phyloP scores from a whole-genome alignment of 2,113 vertebrate genomes.

The Sakesphorus luctuosus region DNA sequence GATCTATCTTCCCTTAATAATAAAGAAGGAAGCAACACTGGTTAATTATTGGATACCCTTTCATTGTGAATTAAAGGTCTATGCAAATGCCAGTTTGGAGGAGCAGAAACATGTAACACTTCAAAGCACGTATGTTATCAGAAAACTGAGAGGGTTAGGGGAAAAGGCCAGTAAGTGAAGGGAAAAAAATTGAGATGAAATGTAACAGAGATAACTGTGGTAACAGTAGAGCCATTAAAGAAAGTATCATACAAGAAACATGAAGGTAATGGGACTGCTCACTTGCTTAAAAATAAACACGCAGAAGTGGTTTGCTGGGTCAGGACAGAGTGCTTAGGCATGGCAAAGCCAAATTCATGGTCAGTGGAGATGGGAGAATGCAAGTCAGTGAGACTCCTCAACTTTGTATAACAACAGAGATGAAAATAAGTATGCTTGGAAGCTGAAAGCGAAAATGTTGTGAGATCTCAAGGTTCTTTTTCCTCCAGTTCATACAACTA shows the following conservation, averaged over 20 bases:
- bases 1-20: slow-evolving; percentile 31
- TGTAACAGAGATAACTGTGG: not conserved
- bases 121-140: not conserved
- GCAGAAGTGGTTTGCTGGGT: not conserved
- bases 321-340: not conserved
- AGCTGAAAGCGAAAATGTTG: not conserved
- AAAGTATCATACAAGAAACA: not conserved
- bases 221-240: not conserved
- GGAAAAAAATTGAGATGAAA: not conserved
- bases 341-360: not conserved
- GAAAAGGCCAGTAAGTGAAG: not conserved
- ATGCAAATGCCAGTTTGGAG: not conserved
- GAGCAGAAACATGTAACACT: not conserved
- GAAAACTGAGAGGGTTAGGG: not conserved
- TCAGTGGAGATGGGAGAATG: not conserved
- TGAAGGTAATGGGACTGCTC: not conserved
- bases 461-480: not conserved
- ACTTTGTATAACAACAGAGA: not conserved
- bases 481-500: not conserved
- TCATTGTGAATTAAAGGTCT: not conserved
- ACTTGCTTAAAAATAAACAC: not conserved
- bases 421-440: not conserved
- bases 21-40: not conserved
- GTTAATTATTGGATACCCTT: slow-evolving; percentile 6
- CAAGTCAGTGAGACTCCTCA: not conserved